Evolutionary conservation across 2,888 invertebrate species (phyloP).

Genomic region (Apamea sordens): DNA sequence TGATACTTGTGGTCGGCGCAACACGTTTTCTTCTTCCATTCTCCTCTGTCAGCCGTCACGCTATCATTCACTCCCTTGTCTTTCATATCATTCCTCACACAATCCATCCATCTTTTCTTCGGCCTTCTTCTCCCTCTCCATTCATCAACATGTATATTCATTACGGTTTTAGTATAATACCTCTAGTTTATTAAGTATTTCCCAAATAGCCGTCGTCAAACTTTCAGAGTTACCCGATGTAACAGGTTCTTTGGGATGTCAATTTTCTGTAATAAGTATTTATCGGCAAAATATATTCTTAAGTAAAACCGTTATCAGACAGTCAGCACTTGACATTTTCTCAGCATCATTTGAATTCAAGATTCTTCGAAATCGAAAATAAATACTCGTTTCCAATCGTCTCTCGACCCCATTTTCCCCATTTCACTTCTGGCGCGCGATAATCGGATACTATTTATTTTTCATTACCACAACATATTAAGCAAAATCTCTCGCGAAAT

Average conservation of each 20-base stretch:
- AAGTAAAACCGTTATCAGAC: conserved; percentile 33
- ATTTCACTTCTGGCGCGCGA: conserved; percentile 7
- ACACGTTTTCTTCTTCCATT: no score
- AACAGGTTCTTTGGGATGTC: neutral
- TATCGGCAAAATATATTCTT: conserved; percentile 6
- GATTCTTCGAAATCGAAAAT: conserved; percentile 41
- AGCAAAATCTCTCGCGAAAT: conserved; percentile 26
- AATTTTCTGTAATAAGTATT: conserved; percentile 2
- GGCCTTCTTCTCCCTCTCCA: no score
- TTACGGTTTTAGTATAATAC: no score
- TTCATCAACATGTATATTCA: no score
- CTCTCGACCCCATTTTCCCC: neutral
- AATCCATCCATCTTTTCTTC: no score
- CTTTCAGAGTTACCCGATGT: neutral
- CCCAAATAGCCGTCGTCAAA: neutral
- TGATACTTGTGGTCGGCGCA: no score
- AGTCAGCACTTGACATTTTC: conserved; percentile 33
- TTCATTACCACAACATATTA: conserved; percentile 52
- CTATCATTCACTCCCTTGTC: no score
- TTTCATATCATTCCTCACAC: no score
- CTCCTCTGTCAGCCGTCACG: no score
- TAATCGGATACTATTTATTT: conserved; percentile 48
- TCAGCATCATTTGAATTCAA: conserved; percentile 37
- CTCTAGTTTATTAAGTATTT: neutral
- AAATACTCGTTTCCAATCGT: conserved; percentile 36